Evolutionary conservation across 2,113 vertebrate genomes (phyloP).

Genomic region (Gymnarchus niloticus): DNA sequence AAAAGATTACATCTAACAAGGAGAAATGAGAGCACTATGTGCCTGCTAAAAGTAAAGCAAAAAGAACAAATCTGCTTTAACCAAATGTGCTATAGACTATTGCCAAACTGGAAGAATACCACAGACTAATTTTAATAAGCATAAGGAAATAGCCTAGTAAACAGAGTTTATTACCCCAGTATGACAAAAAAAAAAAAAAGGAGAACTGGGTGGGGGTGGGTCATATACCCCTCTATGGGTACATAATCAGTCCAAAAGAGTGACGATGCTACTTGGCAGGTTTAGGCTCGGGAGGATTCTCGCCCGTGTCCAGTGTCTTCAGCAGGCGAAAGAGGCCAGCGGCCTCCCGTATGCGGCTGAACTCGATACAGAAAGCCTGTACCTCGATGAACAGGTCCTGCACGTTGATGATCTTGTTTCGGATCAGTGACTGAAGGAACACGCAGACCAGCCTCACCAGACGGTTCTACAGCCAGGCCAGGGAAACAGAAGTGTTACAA

Average conservation of each 20-base stretch:
- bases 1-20: not conserved
- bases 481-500: not conserved
- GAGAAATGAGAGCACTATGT: not conserved
- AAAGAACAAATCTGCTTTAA: not conserved
- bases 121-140: not conserved
- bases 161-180: not conserved
- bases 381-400: slow-evolving; percentile 99
- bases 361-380: slow-evolving; percentile 97
- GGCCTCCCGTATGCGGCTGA: slow-evolving; percentile 94
- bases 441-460: slow-evolving; percentile 96
- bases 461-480: slow-evolving; percentile 74
- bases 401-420: slow-evolving; percentile 98
- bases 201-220: not conserved
- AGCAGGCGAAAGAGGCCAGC: slow-evolving; percentile 92
- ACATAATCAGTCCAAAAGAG: not conserved
- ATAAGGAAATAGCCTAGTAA: not conserved
- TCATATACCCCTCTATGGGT: not conserved
- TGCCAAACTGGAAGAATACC: not conserved
- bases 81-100: not conserved
- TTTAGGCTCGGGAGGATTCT: slow-evolving; percentile 79
- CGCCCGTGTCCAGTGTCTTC: slow-evolving; percentile 93
- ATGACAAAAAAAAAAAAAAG: not conserved
- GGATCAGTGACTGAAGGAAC: slow-evolving; percentile 94
- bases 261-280: slow-evolving; percentile 67
- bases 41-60: not conserved